phyloP scores from a whole-genome alignment of 2,113 vertebrate genomes.

The Origma solitaria region DNA sequence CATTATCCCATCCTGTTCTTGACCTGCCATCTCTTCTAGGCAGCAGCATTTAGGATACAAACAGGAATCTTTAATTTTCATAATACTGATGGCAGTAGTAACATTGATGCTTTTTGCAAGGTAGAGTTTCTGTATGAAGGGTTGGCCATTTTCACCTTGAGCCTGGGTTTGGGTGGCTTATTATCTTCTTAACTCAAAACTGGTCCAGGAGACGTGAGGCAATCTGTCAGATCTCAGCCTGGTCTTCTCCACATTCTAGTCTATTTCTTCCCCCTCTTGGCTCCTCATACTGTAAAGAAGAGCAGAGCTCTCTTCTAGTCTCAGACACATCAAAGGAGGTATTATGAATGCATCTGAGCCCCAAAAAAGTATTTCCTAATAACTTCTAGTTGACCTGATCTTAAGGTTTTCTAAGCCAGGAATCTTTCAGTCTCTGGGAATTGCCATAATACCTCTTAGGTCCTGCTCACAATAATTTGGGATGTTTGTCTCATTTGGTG shows the following conservation, averaged over 20 bases:
- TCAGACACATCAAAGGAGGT: not conserved
- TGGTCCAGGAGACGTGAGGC: not conserved
- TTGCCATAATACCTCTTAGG: not conserved
- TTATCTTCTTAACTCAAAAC: not conserved
- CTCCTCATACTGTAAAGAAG: not conserved
- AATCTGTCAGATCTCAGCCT: not conserved
- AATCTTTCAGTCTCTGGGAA: not conserved
- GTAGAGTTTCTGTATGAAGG: not conserved
- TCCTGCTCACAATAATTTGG: not conserved
- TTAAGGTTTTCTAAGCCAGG: not conserved
- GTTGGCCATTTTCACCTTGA: not conserved
- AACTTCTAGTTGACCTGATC: not conserved
- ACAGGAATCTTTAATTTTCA: not conserved
- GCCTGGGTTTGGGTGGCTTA: not conserved
- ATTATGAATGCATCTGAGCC: not conserved
- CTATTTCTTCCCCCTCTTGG: not conserved
- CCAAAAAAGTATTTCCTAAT: not conserved
- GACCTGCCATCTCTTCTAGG: not conserved
- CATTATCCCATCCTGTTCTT: not conserved
- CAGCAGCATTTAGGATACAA: not conserved
- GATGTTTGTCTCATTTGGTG: not conserved
- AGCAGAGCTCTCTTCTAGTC: not conserved
- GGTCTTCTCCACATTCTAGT: not conserved
- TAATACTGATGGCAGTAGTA: not conserved
- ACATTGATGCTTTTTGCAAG: not conserved